Evolutionary conservation across 2,113 vertebrate species (phyloP), one percentile per base, ranked within the genome.

Genomic region (Trichechus manatus): DNA sequence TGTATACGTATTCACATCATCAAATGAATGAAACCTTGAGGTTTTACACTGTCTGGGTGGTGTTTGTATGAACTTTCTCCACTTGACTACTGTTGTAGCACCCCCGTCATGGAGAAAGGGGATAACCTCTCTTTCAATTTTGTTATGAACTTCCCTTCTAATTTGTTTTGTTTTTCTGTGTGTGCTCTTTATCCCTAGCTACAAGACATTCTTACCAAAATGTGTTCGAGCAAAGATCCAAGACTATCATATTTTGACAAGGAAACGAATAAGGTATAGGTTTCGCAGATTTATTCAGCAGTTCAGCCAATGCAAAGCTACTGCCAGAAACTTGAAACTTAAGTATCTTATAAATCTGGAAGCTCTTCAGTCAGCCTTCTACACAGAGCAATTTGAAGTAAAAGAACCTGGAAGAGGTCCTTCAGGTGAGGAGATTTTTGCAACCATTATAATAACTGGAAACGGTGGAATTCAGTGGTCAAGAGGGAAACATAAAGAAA

Each of bases 331-430:
- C 98, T 98, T 99, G 98, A 99, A 99, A 98, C 99, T 99, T 94
- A 99, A 99, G 86, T 99, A 99, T 98, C 99, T 99, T 97, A 99
- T 99, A 98, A 99, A 99, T 98, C 98, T 99, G 98, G 99, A 99
- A 99, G 98, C 98, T 56, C 99, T 99, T 97, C 99, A 99, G 98
- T 98, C 99, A 50, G 98, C 98, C 68, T 99, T 99, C 98, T 99
- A 99, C 98, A 99, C 99, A 7, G 99, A 99, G 95, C 98, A 98
- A 95, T 99, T 99, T 98, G 98, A 99, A 96, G 99, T 99, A 95
- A 99, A 99, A 79, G 99, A 99, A 95, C 99, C 98, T 94, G 98
- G 98, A 97, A 98, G 98, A 98, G 98, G 97, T 96, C 98, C 98
- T 61, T 98, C 98, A 44, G 98, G 98, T 74, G 97, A 98, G 87